phyloP scores from a whole-genome alignment of 2,113 vertebrate genomes.

The Caranx melampygus region DNA sequence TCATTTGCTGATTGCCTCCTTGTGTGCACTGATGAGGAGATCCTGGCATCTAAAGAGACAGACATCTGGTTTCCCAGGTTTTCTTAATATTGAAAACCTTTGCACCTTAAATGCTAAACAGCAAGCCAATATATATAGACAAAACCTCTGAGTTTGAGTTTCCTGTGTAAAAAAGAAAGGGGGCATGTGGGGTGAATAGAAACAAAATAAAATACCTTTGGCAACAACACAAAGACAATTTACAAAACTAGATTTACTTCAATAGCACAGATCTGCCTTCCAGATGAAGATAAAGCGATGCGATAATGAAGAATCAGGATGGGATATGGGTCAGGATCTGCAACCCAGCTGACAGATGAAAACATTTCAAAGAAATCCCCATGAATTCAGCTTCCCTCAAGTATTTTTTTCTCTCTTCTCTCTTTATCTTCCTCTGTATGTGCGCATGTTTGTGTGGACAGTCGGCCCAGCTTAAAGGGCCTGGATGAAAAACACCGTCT shows the following conservation, averaged over 20 bases:
- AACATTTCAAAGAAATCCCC: neutral
- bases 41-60: neutral
- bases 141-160: neutral
- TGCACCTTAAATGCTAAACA: neutral
- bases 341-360: neutral
- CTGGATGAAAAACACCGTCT: neutral
- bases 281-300: constrained; percentile 13
- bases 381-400: neutral
- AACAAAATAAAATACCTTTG: neutral
- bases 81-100: neutral
- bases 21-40: neutral
- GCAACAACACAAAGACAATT: neutral
- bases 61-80: neutral
- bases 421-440: neutral
- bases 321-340: neutral
- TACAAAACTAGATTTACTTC: neutral
- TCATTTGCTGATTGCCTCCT: constrained; percentile 19
- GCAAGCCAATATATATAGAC: neutral
- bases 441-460: neutral
- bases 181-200: neutral
- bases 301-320: neutral
- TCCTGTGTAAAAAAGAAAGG: neutral
- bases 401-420: neutral
- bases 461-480: neutral
- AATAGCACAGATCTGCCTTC: neutral